phyloP scores from a whole-genome alignment of 1,140 invertebrate species.

The Phymorhynchus buccinoides region DNA sequence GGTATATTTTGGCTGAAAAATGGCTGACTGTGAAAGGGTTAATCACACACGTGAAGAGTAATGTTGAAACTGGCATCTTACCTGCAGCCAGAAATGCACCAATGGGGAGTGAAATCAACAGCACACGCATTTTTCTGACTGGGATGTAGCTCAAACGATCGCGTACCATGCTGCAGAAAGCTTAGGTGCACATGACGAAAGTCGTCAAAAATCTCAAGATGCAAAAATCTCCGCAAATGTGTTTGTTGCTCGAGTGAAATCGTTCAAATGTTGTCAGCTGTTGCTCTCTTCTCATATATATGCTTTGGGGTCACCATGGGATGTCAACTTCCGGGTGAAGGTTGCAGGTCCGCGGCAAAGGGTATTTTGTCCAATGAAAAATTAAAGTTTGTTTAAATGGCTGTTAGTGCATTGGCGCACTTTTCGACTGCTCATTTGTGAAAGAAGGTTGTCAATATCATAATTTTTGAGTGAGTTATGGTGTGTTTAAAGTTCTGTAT shows the following conservation, averaged over 20 bases:
- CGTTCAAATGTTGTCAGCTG: not conserved
- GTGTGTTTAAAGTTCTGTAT: too few relatives aligned
- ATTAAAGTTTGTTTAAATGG: not conserved
- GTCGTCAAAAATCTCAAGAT: not conserved
- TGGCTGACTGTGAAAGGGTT: too few relatives aligned
- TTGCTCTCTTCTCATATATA: not conserved
- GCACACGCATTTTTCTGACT: conserved; percentile 25
- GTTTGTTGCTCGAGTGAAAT: not conserved
- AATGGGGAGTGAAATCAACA: not conserved
- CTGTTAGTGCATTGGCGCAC: not conserved
- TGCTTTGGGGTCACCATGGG: conserved; percentile 1
- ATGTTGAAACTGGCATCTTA: too few relatives aligned
- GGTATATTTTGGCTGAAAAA: too few relatives aligned
- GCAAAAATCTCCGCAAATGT: not conserved
- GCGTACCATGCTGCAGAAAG: not conserved
- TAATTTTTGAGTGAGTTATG: too few relatives aligned
- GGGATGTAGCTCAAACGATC: conserved; percentile 24
- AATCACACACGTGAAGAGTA: too few relatives aligned
- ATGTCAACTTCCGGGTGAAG: not conserved
- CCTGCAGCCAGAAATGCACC: conserved; percentile 31
- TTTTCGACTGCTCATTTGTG: not conserved
- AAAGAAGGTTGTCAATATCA: too few relatives aligned
- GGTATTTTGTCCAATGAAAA: not conserved
- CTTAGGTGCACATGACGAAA: conserved; percentile 1
- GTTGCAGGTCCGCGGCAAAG: not conserved